phyloP scores from a whole-genome alignment of 2,113 vertebrate species.

The Leptosomus discolor region DNA sequence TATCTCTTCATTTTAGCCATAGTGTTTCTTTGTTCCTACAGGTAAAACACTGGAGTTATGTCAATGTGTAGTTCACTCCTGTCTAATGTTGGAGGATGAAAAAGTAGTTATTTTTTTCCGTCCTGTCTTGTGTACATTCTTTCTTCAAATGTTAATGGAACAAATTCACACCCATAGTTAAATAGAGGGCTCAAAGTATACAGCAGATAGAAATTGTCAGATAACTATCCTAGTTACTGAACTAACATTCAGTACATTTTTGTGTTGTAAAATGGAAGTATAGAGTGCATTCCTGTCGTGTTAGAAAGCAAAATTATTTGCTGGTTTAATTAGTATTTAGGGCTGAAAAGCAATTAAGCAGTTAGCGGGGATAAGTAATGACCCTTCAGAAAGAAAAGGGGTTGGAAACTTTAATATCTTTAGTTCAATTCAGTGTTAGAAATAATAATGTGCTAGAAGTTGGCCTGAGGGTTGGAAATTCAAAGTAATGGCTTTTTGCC shows the following conservation, averaged over 20 bases:
- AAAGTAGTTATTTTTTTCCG: slow-evolving; percentile 17
- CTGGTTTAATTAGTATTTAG: neutral
- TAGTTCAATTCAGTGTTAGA: neutral
- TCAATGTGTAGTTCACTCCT: slow-evolving; percentile 47
- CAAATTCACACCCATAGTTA: slow-evolving; percentile 28
- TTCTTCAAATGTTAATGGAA: slow-evolving; percentile 32
- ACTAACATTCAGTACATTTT: neutral
- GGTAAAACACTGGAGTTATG: slow-evolving; percentile 75
- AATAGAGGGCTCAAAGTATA: neutral
- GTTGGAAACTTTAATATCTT: neutral
- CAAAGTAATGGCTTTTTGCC: neutral
- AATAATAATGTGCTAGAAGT: neutral
- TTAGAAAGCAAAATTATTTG: neutral
- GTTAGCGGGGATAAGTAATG: neutral
- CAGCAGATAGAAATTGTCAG: neutral
- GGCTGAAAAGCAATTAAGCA: neutral
- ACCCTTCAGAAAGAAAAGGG: neutral
- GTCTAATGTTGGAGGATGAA: slow-evolving; percentile 41
- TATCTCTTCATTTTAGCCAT: slow-evolving; percentile 48
- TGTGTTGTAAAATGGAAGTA: neutral
- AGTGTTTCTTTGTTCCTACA: slow-evolving; percentile 54
- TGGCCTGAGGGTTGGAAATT: neutral
- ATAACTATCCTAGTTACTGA: slow-evolving; percentile 19
- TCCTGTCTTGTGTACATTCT: slow-evolving; percentile 33
- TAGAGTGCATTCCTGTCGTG: neutral